These are phyloP conservation scores for Argya squamiceps DNA, from an alignment of 2,797 vertebrate genomes.

Conservation along the genomic window DNA sequence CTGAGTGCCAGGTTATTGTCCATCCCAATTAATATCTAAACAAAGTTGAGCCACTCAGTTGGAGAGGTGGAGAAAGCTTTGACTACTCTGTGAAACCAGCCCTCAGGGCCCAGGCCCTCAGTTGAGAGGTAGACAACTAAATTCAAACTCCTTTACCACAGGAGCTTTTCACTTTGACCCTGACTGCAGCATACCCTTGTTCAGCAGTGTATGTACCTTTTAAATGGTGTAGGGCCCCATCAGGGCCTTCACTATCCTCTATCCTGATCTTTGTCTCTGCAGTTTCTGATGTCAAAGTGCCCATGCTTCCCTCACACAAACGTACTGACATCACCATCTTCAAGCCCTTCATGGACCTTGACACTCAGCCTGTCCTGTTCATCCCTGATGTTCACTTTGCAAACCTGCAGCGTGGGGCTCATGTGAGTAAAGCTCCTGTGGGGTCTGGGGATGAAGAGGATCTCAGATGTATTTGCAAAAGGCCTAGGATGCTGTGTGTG, in stretches of 20 bases:
- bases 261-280: not conserved
- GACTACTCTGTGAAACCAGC: not conserved
- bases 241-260: not conserved
- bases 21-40: not conserved
- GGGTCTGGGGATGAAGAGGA: not conserved
- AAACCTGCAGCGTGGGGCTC: slow-evolving; percentile 87
- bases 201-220: not conserved
- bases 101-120: not conserved
- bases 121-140: not conserved
- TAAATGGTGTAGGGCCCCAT: not conserved
- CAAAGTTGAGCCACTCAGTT: not conserved
- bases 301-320: slow-evolving; percentile 88
- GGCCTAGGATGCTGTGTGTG: not conserved
- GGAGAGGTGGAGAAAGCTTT: not conserved
- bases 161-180: not conserved
- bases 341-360: slow-evolving; percentile 89
- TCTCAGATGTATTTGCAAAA: not conserved
- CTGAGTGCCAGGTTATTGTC: not conserved
- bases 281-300: slow-evolving; percentile 90
- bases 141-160: not conserved
- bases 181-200: not conserved
- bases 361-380: slow-evolving; percentile 96
- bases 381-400: slow-evolving; percentile 96
- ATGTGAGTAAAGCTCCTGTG: slow-evolving; percentile 81
- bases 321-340: slow-evolving; percentile 92